phyloP scores from a whole-genome alignment of 2,113 vertebrate species.

The Desmodus rotundus region DNA sequence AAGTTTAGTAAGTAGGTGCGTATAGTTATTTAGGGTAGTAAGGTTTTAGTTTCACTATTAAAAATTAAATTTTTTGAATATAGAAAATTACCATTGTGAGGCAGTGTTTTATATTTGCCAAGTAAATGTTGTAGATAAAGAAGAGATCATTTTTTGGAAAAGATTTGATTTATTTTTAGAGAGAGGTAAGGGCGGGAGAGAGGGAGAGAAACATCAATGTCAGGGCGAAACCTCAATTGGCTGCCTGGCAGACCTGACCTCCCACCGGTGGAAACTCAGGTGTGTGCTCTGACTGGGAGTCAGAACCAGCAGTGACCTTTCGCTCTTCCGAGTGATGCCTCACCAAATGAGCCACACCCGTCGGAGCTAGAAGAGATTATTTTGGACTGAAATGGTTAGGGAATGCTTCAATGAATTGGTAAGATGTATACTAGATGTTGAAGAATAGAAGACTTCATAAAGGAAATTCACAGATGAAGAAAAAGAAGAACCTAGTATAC shows the following conservation, averaged over 20 bases:
- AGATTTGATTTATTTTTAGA: no score
- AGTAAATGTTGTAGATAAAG: background rate
- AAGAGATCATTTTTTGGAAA: background rate
- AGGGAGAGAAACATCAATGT: no score
- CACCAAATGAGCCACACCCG: no score
- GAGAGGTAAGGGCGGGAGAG: no score
- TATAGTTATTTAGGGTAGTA: background rate
- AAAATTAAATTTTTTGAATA: background rate
- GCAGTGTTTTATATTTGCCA: background rate
- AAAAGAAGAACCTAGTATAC: background rate
- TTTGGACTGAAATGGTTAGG: slow-evolving; percentile 31
- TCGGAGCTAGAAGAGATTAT: background rate
- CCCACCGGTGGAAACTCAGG: no score
- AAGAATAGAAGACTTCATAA: background rate
- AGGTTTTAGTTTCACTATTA: slow-evolving; percentile 14
- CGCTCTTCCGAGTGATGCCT: no score
- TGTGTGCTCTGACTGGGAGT: no score
- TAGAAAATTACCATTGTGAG: background rate
- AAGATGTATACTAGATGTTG: background rate
- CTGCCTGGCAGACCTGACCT: no score
- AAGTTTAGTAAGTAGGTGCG: background rate
- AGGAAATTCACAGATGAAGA: background rate
- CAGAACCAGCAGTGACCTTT: no score
- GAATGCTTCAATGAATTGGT: background rate
- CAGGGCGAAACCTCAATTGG: no score